Base-by-base conservation (phyloP, 2,888 invertebrate genomes). In the Entomobrya multifasciata region DNA sequence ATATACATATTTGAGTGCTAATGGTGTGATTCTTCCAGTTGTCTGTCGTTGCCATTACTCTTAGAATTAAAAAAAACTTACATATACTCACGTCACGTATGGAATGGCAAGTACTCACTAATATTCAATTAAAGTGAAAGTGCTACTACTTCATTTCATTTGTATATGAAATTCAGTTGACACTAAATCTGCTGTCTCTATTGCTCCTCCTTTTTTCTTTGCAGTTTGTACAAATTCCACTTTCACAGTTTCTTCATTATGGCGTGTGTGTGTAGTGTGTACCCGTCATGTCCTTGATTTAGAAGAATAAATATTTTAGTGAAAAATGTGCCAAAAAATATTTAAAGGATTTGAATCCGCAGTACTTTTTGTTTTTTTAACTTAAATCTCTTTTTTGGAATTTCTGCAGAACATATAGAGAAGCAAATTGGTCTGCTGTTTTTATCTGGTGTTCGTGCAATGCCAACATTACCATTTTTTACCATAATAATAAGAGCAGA, bases 381-480 rank as follows among this genome's bases (percentile, higher is more conserved):
- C 4, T 36, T n/a, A n/a, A n/a, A n/a, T n/a, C n/a, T n/a, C n/a
- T 36, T 36, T 4, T 36, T 4, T 4, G 36, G 8, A 36, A 36
- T 8, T 36, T 8, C 36, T 6, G 36, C 4, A 36, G 8, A 36
- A 36, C 4, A 8, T 36, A 8, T 4, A 6, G 36, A 6, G 8
- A 6, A 36, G 36, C 8, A 36, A 36, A 36, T 6, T 36, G 6
- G 67, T 41, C 36, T 36, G 60, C 27, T 60, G 15, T 41, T 10
- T 49, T 30, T 20, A 11, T 74, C 74, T 30, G 17, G 74, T 74
- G 52, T 55, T 49, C 74, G 74, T 74, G 74, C 55, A 52, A 52
- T 74, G 74, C 55, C 52, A 52, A 74, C 74, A 74, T 74, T 74
- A 74, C n/a, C 74, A 74, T 74, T 55, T 30, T 11, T 1, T 13